Evolutionary conservation across 1,140 invertebrate genomes (phyloP).

Genomic region (Euura lappo): DNA sequence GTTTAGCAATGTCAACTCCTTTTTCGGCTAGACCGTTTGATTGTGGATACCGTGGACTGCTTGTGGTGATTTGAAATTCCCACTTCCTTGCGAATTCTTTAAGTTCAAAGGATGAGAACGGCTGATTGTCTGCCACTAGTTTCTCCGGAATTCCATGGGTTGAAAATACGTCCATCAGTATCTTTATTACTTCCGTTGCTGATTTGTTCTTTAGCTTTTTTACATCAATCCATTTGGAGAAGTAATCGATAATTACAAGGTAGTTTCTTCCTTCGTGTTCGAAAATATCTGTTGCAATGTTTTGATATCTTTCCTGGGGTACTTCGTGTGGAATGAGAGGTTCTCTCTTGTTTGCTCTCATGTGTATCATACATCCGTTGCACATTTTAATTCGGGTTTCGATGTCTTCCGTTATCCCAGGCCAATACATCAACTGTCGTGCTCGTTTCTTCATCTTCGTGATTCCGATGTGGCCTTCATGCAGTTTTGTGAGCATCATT

Average conservation of each 20-base stretch:
- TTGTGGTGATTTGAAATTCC: slow-evolving; percentile 23
- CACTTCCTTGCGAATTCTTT: slow-evolving; percentile 23
- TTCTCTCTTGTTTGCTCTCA: slow-evolving; percentile 31
- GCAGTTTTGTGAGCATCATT: slow-evolving; percentile 36
- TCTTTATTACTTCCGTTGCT: slow-evolving; percentile 18
- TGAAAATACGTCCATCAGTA: slow-evolving; percentile 21
- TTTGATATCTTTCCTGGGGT: slow-evolving; percentile 33
- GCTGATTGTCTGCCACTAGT: slow-evolving; percentile 18
- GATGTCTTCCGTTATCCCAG: slow-evolving; percentile 12
- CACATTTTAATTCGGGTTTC: slow-evolving; percentile 37
- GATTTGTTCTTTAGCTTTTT: slow-evolving; percentile 26
- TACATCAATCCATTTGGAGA: slow-evolving; percentile 54
- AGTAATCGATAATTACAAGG: slow-evolving; percentile 54
- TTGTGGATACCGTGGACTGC: slow-evolving; percentile 30
- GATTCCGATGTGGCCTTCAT: slow-evolving; percentile 37
- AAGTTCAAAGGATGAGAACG: slow-evolving; percentile 17
- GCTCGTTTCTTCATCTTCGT: slow-evolving; percentile 30
- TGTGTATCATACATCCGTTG: slow-evolving; percentile 33
- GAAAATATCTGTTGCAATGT: slow-evolving; percentile 45
- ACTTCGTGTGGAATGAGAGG: slow-evolving; percentile 26
- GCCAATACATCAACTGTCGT: background rate
- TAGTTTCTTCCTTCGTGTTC: slow-evolving; percentile 42
- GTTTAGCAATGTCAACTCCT: slow-evolving; percentile 41
- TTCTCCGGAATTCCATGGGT: slow-evolving; percentile 15
- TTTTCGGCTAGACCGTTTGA: slow-evolving; percentile 39